phyloP scores from a whole-genome alignment of 2,888 invertebrate genomes.

The Drosophila ezoana region DNA sequence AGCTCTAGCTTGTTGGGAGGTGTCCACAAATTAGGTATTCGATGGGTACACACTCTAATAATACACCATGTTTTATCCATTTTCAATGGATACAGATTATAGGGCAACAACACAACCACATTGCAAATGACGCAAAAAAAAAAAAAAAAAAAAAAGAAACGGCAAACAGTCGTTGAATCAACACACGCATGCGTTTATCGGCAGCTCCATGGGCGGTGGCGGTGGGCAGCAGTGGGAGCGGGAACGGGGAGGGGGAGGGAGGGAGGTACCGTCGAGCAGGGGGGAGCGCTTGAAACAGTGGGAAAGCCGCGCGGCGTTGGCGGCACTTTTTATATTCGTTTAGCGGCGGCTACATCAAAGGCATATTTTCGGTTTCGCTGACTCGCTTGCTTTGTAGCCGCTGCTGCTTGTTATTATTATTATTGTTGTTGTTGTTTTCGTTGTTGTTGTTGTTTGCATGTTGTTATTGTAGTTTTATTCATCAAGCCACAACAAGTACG shows the following conservation, averaged over 20 bases:
- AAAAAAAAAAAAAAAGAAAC: background rate
- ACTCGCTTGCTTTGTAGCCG: conserved; percentile 58
- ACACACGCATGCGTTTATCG: conserved; percentile 14
- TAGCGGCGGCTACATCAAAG: conserved; percentile 75
- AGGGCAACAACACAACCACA: conserved; percentile 10
- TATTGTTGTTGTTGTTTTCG: conserved; percentile 26
- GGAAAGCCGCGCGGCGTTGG: conserved; percentile 52
- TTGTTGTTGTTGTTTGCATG: conserved; percentile 27
- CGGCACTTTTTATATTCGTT: conserved; percentile 77
- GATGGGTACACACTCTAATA: too few relatives aligned
- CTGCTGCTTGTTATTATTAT: conserved; percentile 41
- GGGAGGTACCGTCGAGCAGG: background rate
- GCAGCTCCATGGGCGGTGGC: conserved; percentile 20
- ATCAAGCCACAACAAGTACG: conserved; percentile 50
- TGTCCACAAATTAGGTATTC: too few relatives aligned
- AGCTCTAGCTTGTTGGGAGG: too few relatives aligned
- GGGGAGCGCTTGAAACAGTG: conserved; percentile 25
- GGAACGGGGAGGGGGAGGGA: background rate
- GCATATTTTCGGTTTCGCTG: conserved; percentile 67
- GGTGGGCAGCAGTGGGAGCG: background rate
- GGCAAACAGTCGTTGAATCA: background rate
- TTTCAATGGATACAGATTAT: background rate
- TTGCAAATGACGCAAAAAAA: conserved; percentile 13
- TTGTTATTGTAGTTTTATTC: conserved; percentile 55
- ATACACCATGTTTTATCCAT: background rate